phyloP scores from a whole-genome alignment of 37 sponge, comb jelly and placozoan species.

The Agelas oroides region DNA sequence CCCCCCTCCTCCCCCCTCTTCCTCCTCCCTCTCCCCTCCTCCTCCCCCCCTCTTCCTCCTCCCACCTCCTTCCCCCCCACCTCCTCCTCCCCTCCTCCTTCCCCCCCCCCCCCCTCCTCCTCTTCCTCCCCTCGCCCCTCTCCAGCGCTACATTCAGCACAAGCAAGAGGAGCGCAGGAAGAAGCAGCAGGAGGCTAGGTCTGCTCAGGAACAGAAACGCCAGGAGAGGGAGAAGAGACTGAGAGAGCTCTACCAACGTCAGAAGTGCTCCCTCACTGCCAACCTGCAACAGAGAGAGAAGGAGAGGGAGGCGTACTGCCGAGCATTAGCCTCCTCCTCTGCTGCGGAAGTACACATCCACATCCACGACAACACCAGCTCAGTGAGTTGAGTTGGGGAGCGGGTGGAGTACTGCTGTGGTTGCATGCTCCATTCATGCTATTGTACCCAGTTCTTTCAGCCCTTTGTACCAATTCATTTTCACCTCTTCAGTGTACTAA shows the following conservation, averaged over 20 bases:
- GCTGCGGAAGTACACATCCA: not conserved
- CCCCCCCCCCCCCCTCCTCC: too few species aligned
- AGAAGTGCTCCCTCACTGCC: slow-evolving; percentile 16
- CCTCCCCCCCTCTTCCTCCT: too few species aligned
- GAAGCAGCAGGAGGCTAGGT: slow-evolving; percentile 28
- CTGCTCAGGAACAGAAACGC: not conserved
- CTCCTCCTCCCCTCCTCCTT: too few species aligned
- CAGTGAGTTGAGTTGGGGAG: too few species aligned
- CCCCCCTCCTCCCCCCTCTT: too few species aligned
- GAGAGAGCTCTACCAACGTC: slow-evolving; percentile 26
- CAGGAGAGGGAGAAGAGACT: slow-evolving; percentile 46
- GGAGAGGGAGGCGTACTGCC: slow-evolving; percentile 24
- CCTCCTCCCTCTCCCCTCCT: too few species aligned
- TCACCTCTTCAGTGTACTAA: too few species aligned
- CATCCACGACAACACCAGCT: not conserved
- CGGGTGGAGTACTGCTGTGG: too few species aligned
- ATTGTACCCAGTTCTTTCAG: too few species aligned
- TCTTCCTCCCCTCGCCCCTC: not conserved
- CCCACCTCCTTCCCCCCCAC: too few species aligned
- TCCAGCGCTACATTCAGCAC: slow-evolving; percentile 34
- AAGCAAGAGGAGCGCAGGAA: slow-evolving; percentile 61
- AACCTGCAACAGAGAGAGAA: slow-evolving; percentile 37
- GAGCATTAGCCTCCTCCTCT: slow-evolving; percentile 1
- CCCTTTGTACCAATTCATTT: too few species aligned
- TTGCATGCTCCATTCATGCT: too few species aligned